A percentile compares a stretch with the other conserved stretches of the same genome.
Conservation (phyloP, 1,140 invertebrate genomes). For the Trichonephila inaurata region DNA sequence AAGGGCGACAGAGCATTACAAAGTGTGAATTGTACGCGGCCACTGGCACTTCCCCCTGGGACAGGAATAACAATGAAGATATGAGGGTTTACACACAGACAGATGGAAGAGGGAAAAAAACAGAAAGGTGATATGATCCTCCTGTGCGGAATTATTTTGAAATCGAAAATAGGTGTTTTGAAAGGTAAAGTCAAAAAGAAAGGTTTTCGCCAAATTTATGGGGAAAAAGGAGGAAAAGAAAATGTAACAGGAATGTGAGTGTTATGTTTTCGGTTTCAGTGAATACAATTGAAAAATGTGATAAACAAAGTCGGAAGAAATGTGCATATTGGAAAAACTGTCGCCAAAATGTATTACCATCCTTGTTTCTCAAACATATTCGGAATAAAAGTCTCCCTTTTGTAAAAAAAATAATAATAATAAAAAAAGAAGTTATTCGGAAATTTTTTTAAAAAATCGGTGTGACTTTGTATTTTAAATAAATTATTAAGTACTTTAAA, state of each 20-base stretch:
- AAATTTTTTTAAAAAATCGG: too few relatives aligned
- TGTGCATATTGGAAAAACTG: not conserved
- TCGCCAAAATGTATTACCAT: not conserved
- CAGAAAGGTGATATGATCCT: not conserved
- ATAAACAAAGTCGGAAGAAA: not conserved
- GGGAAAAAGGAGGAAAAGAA: not conserved
- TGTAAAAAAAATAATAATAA: too few relatives aligned
- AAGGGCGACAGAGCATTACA: conserved; percentile 63
- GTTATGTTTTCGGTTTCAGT: not conserved
- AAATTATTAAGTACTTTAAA: too few relatives aligned
- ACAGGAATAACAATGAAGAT: conserved; percentile 37
- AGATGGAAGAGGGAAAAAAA: not conserved
- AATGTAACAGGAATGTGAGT: not conserved
- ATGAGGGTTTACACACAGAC: not conserved
- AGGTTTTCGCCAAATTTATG: not conserved
- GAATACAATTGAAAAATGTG: not conserved
- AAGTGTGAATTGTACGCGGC: conserved; percentile 3
- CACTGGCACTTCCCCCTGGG: not conserved
- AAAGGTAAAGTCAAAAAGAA: not conserved
- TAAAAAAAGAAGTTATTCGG: too few relatives aligned
- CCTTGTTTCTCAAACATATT: too few relatives aligned
- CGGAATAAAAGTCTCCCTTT: too few relatives aligned
- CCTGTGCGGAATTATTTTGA: not conserved
- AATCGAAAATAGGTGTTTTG: conserved; percentile 28
- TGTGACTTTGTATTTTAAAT: too few relatives aligned